Base-by-base conservation (phyloP, 2,888 invertebrate species). In the Zootermopsis nevadensis region DNA sequence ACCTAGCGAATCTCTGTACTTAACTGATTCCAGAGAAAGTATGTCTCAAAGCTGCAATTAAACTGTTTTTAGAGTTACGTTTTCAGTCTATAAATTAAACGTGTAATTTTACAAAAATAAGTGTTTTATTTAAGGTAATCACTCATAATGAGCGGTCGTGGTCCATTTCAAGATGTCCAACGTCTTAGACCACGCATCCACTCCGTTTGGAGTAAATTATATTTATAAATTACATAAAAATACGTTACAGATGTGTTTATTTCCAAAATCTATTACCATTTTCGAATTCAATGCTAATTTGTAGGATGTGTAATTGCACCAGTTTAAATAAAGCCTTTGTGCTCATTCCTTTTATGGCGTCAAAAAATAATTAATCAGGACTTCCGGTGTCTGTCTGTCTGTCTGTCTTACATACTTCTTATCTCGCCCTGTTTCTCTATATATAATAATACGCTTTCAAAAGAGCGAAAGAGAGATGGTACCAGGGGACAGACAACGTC, bases 341-440 rank as follows among this genome's bases (percentile, higher is more conserved):
- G 19, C 33, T 2, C 69, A 69, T 10, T 15, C 69, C 69, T 33
- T 69, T 69, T 69, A 33, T 69, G 27, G 8, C 22, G 2, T 33
- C 33, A 33, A 69, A 69, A 69, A 33, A 69, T 69, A 69, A 69
- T 69, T 69, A 69, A n/a, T 30, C 31, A 69, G 69, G 15, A 19
- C 69, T 33, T 12, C 3, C 30, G 8, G 30, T 67, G 67, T 31
- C 31, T 7, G 2, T 19, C 27, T 69, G 31, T 7, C 60, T 67
- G 67, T 31, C 31, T 7, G 2, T 19, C 27, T 69, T 69, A 2
- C 60, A 27, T 60, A 27, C 60, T 15, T 69, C 31, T 33, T 69
- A 33, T 69, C 31, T 1, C 10, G 27, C 2, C 67, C 7, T 67
- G 67, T 67, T 67, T 67, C 30, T 8, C 19, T 67, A 67, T 2